These are phyloP conservation scores for Arnoldichthys spilopterus DNA, from an alignment of 2,797 vertebrate genomes.

Conservation along the genomic window DNA sequence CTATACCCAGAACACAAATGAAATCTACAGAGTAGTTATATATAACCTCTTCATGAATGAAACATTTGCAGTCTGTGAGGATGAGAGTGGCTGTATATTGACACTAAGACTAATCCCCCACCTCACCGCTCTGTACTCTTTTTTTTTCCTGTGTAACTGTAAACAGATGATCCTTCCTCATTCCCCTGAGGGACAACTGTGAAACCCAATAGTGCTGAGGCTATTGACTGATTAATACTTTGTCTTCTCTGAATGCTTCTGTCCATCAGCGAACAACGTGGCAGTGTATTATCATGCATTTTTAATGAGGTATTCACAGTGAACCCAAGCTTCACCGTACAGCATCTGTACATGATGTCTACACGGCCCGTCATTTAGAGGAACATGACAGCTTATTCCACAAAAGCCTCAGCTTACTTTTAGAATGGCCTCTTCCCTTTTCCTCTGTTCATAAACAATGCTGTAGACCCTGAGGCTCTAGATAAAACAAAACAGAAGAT, in stretches of 20 bases:
- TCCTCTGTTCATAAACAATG: constrained; percentile 45
- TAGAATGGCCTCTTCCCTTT: constrained; percentile 56
- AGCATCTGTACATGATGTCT: constrained; percentile 69
- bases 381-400: constrained; percentile 49
- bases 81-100: not conserved
- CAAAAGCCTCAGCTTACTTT: constrained; percentile 52
- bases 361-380: constrained; percentile 64
- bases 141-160: constrained; percentile 23
- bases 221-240: constrained; percentile 55
- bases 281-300: constrained; percentile 65
- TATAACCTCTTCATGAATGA: not conserved
- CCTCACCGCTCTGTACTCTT: constrained; percentile 1
- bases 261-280: constrained; percentile 54
- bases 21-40: constrained; percentile 2
- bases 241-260: constrained; percentile 49
- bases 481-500: constrained; percentile 8
- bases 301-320: constrained; percentile 66
- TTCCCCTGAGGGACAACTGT: constrained; percentile 32
- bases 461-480: not conserved
- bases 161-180: constrained; percentile 26
- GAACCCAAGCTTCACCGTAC: constrained; percentile 59
- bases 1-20: not conserved
- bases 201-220: constrained; percentile 49
- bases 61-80: constrained; percentile 12
- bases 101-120: not conserved